Evolutionary conservation across 1,140 invertebrate species (phyloP).

Genomic region (Thereuonema tuberculata): DNA sequence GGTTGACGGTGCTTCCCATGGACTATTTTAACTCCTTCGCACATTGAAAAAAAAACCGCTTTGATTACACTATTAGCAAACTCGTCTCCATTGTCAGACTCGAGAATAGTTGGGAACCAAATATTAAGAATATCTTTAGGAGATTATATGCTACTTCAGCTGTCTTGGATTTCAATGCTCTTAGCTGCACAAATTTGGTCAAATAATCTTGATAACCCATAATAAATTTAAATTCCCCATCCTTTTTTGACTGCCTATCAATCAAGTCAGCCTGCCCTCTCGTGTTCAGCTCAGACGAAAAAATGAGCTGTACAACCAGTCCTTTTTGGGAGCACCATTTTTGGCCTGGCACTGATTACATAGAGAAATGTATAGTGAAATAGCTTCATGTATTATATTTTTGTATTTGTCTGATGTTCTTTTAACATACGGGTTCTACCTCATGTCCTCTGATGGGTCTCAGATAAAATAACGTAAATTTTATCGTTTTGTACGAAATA

Average conservation of each 20-base stretch:
- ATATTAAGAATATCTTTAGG: neutral
- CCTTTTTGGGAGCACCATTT: slow-evolving; percentile 5
- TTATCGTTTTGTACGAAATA: no score
- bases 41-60: neutral
- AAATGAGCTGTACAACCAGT: slow-evolving; percentile 9
- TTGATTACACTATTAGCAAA: neutral
- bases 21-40: neutral
- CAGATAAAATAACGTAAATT: no score
- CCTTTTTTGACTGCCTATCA: slow-evolving; percentile 13
- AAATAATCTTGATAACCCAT: slow-evolving; percentile 17
- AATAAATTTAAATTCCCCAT: slow-evolving; percentile 15
- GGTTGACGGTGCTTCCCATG: neutral
- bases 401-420: no score
- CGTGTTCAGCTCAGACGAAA: slow-evolving; percentile 7
- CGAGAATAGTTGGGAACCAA: neutral
- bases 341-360: slow-evolving; percentile 12
- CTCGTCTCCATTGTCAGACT: neutral
- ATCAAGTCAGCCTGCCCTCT: slow-evolving; percentile 17
- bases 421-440: no score
- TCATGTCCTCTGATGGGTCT: no score
- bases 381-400: no score
- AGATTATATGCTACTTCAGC: neutral
- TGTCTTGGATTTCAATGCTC: neutral
- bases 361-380: no score
- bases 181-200: slow-evolving; percentile 16